Conservation (phyloP, 64 coral and sea anemone genomes). For the Montipora sp. region DNA sequence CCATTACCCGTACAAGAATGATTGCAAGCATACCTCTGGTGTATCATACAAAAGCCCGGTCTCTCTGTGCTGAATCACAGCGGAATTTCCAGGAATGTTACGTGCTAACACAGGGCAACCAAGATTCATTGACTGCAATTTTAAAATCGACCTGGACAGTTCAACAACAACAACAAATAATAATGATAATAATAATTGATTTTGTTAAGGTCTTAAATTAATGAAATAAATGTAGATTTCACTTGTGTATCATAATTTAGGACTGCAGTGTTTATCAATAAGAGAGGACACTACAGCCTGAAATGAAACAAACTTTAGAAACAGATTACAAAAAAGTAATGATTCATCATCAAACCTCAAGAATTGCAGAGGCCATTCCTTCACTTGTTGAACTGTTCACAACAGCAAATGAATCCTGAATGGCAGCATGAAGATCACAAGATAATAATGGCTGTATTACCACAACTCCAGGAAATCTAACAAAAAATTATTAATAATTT, state of each 20-base stretch:
- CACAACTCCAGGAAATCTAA: constrained; percentile 75
- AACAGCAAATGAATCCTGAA: constrained; percentile 74
- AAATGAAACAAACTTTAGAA: background rate
- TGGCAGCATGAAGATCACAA: constrained; percentile 76
- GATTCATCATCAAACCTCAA: constrained; percentile 61
- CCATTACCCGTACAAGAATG: too few relatives aligned
- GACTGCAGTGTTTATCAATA: too few relatives aligned
- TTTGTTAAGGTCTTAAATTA: background rate
- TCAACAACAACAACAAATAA: too few relatives aligned
- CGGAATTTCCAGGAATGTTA: constrained; percentile 84
- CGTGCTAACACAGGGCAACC: constrained; percentile 83
- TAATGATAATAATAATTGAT: background rate
- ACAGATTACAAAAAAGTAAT: background rate
- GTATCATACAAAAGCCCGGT: constrained; percentile 83
- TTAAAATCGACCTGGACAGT: background rate
- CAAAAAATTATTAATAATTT: background rate
- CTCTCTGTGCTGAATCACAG: constrained; percentile 73
- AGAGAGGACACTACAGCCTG: background rate
- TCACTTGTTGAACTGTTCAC: constrained; percentile 93
- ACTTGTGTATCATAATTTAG: too few relatives aligned
- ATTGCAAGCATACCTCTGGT: constrained; percentile 56
- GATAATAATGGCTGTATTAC: constrained; percentile 65
- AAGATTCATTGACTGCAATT: constrained; percentile 81
- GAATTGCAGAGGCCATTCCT: constrained; percentile 90
- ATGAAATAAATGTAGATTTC: too few relatives aligned